Conservation (phyloP, 2,797 vertebrate species). For the Onychomys torridus region DNA sequence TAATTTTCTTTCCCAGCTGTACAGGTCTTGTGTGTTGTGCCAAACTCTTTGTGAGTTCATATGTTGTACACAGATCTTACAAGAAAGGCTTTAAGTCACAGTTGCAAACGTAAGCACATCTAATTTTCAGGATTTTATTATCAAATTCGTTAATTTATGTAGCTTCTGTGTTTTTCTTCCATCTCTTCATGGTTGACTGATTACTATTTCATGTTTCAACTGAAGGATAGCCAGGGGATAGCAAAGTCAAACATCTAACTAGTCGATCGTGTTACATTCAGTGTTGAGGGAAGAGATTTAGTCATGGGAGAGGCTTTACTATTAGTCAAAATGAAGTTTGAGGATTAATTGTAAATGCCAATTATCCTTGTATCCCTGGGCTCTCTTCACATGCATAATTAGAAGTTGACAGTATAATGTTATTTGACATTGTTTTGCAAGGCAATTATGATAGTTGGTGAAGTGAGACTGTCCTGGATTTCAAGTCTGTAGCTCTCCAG, state of each 20-base stretch:
- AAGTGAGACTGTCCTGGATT: slow-evolving; percentile 69
- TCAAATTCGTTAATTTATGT: slow-evolving; percentile 22
- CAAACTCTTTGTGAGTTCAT: background rate
- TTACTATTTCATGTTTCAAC: slow-evolving; percentile 44
- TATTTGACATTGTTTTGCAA: slow-evolving; percentile 79
- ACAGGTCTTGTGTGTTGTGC: background rate
- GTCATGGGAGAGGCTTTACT: slow-evolving; percentile 62
- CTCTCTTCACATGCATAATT: slow-evolving; percentile 70
- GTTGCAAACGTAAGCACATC: slow-evolving; percentile 10
- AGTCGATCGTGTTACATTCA: slow-evolving; percentile 31
- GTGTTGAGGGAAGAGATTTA: slow-evolving; percentile 44
- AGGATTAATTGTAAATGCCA: slow-evolving; percentile 65
- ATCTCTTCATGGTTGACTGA: slow-evolving; percentile 58
- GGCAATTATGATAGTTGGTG: slow-evolving; percentile 71
- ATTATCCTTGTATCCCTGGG: slow-evolving; percentile 56
- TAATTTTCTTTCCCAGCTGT: background rate
- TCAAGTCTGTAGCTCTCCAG: slow-evolving; percentile 59
- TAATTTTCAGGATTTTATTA: slow-evolving; percentile 40
- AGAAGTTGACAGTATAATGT: slow-evolving; percentile 66
- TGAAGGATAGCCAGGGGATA: background rate
- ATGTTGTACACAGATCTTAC: background rate
- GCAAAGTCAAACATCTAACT: slow-evolving; percentile 60
- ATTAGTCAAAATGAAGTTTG: slow-evolving; percentile 71
- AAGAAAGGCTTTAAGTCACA: background rate
- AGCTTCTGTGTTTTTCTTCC: background rate